Conservation (phyloP, 2,888 invertebrate species). For the Drosophila siamana region DNA sequence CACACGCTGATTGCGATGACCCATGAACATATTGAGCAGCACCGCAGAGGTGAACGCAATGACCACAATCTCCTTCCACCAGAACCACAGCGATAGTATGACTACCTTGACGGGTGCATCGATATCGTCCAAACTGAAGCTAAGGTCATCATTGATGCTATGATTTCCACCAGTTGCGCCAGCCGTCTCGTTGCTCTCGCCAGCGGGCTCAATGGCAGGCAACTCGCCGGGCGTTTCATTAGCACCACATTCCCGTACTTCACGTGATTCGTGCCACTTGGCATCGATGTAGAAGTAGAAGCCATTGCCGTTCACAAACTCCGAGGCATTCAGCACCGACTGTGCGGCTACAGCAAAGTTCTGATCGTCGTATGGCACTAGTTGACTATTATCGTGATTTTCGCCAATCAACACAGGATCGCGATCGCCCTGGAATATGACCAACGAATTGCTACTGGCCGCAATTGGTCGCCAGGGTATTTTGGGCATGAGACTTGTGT, state of each 20-base stretch:
- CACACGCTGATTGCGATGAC: constrained; percentile 84
- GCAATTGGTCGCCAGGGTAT: constrained; percentile 92
- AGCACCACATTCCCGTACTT: constrained; percentile 54
- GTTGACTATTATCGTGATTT: constrained; percentile 53
- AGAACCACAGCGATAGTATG: constrained; percentile 91
- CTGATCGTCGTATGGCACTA: constrained; percentile 84
- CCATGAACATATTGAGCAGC: constrained; percentile 89
- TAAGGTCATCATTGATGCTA: constrained; percentile 72
- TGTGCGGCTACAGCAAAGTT: constrained; percentile 88
- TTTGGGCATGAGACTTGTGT: constrained; percentile 82
- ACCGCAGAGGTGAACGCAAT: constrained; percentile 91
- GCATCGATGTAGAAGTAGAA: constrained; percentile 90
- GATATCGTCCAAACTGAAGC: constrained; percentile 85
- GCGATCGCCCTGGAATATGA: constrained; percentile 65
- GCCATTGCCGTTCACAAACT: constrained; percentile 91
- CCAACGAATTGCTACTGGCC: constrained; percentile 86
- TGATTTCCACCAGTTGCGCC: constrained; percentile 46
- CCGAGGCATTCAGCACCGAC: constrained; percentile 90
- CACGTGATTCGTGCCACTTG: constrained; percentile 62
- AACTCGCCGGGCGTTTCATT: constrained; percentile 44
- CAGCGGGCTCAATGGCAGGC: constrained; percentile 49
- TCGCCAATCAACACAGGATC: constrained; percentile 41
- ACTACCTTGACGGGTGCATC: constrained; percentile 89
- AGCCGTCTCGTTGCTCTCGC: constrained; percentile 37
- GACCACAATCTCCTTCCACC: constrained; percentile 93